A percentile compares a stretch with the other conserved stretches of the same genome.
Evolutionary conservation across 2,888 invertebrate genomes (phyloP).

Genomic region (Limnephilus auricula): DNA sequence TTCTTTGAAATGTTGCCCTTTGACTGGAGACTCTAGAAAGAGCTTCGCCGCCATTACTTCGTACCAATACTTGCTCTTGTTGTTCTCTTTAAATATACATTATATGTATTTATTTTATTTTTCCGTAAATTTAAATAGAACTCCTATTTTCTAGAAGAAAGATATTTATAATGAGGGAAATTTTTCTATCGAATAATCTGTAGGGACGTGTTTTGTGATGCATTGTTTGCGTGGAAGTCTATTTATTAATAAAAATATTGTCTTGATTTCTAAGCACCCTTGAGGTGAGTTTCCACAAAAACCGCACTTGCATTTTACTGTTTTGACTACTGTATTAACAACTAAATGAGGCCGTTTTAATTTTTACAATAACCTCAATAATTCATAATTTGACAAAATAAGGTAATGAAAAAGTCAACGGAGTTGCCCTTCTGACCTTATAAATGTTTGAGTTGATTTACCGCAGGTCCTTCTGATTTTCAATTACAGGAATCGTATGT

Average conservation of each 20-base stretch:
- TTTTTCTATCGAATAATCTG: not conserved
- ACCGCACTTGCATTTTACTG: not conserved
- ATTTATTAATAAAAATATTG: too few species aligned
- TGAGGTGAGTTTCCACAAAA: not conserved
- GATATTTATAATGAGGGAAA: not conserved
- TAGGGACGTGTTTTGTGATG: not conserved
- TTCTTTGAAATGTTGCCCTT: conserved; percentile 22
- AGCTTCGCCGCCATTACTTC: not conserved
- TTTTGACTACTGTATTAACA: not conserved
- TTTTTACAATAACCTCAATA: not conserved
- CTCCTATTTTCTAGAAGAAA: not conserved
- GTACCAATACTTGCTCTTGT: not conserved
- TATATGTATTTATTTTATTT: not conserved
- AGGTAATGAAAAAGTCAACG: not conserved
- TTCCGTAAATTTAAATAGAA: not conserved
- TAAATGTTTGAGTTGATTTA: not conserved
- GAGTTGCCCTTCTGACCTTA: not conserved
- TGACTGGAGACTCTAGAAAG: conserved; percentile 1
- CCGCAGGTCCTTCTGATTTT: not conserved
- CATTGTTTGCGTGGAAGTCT: not conserved
- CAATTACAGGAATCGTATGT: conserved; percentile 4
- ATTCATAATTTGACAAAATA: not conserved
- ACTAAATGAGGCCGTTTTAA: not conserved
- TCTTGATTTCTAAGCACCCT: not conserved
- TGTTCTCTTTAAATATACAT: not conserved